Percentiles rank a stretch among this genome's conserved stretches.
Evolutionary conservation across 2,888 invertebrate genomes (phyloP).

Genomic region (Amiota minor): DNA sequence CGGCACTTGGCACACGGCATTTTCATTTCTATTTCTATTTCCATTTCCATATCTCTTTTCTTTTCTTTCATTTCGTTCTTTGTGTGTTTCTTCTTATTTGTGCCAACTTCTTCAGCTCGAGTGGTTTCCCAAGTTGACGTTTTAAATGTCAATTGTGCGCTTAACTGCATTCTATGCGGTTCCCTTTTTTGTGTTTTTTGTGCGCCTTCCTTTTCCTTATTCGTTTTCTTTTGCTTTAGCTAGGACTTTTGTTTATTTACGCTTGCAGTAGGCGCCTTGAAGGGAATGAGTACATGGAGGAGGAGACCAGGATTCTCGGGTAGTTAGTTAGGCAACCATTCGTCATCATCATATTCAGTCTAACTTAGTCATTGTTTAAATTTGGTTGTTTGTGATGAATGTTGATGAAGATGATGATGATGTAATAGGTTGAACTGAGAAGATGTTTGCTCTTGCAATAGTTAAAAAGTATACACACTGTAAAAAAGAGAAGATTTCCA

Average conservation of each 20-base stretch:
- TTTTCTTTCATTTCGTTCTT: neutral
- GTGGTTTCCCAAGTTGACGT: constrained; percentile 65
- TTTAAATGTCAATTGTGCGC: constrained; percentile 72
- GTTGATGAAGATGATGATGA: too few relatives aligned
- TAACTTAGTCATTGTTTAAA: constrained; percentile 48
- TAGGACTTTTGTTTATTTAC: constrained; percentile 1
- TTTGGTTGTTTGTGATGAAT: constrained; percentile 53
- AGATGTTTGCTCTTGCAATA: neutral
- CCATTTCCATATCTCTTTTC: neutral
- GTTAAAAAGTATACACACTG: constrained; percentile 8
- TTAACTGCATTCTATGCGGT: constrained; percentile 62
- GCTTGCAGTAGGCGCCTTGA: neutral
- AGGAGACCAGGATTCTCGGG: neutral
- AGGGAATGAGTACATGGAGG: neutral
- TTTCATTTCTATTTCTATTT: constrained; percentile 25
- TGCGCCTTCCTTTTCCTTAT: too few relatives aligned
- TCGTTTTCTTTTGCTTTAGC: constrained; percentile 5
- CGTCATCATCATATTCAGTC: constrained; percentile 35
- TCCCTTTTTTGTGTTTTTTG: neutral
- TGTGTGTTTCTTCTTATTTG: constrained; percentile 41
- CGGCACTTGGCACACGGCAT: constrained; percentile 51
- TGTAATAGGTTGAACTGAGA: neutral
- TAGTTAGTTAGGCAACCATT: constrained; percentile 4
- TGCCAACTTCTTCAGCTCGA: constrained; percentile 67
- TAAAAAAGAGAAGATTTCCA: too few relatives aligned